Conservation (phyloP, 2,113 vertebrate genomes). For the Tetrao urogallus region DNA sequence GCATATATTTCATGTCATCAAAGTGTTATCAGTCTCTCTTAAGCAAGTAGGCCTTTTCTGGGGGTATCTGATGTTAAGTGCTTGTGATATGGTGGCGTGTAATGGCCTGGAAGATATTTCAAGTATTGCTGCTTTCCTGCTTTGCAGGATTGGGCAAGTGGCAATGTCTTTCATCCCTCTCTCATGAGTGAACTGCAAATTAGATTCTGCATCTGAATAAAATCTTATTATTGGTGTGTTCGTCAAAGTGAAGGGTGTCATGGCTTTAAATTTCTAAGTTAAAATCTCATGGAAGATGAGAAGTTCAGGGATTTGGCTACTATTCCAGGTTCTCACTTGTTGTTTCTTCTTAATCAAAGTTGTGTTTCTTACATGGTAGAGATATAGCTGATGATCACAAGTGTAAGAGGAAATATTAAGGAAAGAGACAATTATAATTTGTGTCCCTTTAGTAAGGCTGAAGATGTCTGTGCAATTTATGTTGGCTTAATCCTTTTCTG, state of each 20-base stretch:
- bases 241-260: neutral
- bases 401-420: neutral
- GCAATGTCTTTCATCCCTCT: neutral
- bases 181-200: rapidly evolving
- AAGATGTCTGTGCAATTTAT: neutral
- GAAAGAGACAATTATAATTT: neutral
- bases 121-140: neutral
- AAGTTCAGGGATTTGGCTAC: neutral
- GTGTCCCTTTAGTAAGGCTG: neutral
- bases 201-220: neutral
- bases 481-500: neutral
- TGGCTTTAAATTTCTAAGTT: neutral
- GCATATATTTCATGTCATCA: neutral
- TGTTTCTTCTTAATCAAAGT: neutral
- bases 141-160: neutral
- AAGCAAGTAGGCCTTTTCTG: neutral
- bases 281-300: neutral
- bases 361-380: neutral
- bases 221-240: neutral
- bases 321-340: neutral
- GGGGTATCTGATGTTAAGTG: neutral
- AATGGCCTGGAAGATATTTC: neutral
- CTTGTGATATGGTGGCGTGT: neutral
- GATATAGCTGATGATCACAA: neutral
- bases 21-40: neutral